Evolutionary conservation across 2,888 invertebrate genomes (phyloP).

Genomic region (Agrotis puta): DNA sequence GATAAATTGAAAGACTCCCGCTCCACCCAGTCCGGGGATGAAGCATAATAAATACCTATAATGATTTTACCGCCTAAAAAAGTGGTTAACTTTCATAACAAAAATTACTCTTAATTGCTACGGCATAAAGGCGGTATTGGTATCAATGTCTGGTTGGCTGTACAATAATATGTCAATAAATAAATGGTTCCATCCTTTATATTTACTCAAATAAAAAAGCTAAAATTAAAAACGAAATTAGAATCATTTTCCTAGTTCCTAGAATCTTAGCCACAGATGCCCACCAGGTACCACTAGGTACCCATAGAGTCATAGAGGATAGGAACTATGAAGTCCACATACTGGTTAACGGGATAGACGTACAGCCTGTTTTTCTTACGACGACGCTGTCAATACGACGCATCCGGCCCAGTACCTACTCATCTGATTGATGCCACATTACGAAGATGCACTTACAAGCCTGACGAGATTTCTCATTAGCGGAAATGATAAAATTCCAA

Average conservation of each 20-base stretch:
- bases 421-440: background rate
- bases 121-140: no score
- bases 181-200: no score
- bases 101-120: no score
- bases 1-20: no score
- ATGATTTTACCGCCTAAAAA: no score
- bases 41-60: no score
- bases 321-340: conserved; percentile 4
- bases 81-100: no score
- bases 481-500: background rate
- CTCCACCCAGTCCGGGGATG: no score
- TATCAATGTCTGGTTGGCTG: no score
- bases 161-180: no score
- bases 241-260: background rate
- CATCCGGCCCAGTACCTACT: conserved; percentile 34
- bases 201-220: no score
- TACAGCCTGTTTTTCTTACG: conserved; percentile 26
- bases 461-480: background rate
- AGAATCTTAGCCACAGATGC: background rate
- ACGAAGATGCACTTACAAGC: background rate
- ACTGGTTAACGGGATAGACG: conserved; percentile 24
- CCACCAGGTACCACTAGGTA: background rate
- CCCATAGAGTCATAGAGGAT: background rate
- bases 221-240: background rate
- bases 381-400: conserved; percentile 12